Base-by-base conservation (phyloP, 2,888 invertebrate genomes). In the Icerya purchasi region DNA sequence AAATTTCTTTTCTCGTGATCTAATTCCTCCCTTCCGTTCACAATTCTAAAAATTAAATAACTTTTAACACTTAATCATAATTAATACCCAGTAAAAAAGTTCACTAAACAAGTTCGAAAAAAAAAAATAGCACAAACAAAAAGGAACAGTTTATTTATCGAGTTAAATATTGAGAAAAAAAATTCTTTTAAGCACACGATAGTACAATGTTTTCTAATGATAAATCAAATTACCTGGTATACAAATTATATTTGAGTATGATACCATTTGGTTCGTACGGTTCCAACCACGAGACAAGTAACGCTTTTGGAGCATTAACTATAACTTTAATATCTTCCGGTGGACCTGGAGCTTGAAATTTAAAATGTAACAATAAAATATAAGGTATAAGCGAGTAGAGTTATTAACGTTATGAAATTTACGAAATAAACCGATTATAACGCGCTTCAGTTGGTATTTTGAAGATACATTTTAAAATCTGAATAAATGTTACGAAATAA, bases 271-370 rank as follows among this genome's bases (percentile, higher is more conserved):
- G 80, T 64, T 83, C 81, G 3, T 74, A 68, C 0, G 88, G 87
- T 2, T 82, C 78, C 63, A 83, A 72, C 88, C 88, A 89, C 1
- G 85, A 83, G 19, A 88, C 78, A 64, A 83, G 77, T 2, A 88
- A 74, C 1, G 84, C 82, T 68, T 83, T 82, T 1, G 81, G 77
- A 2, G 84, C 81, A 65, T 82, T 81, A 18, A 84, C 81, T 54
- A 84, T 80, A 2, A 84, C 85, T 72, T 87, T 88, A 63, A 88
- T 82, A 66, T 84, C 84, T 2, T 81, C 78, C 1, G 88, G 88
- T 52, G 82, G 77, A 61, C 83, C 85, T 10, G 88, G 87, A 54
- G 83, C 87, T 84, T 69, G 25, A 69, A 61, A 49, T 54, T 25
- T 36, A 50, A 51, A 24, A 56, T 21, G n/a, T n/a, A n/a, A n/a